Percentiles rank a stretch among this genome's conserved stretches.
Conservation (phyloP, 2,888 invertebrate genomes). For the Meganola albula region DNA sequence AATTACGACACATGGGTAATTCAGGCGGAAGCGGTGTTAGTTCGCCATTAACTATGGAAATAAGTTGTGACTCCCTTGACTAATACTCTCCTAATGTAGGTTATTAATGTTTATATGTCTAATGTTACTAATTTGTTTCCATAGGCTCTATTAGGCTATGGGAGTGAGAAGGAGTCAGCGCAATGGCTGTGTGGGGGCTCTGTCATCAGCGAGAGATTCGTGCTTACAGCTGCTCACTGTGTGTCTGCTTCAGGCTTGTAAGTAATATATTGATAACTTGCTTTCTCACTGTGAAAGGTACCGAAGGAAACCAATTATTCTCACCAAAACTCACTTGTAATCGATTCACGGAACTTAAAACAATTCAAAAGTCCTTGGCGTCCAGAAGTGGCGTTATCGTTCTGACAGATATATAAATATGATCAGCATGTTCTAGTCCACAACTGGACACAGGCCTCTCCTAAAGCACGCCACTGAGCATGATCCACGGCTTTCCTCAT, state of each 20-base stretch:
- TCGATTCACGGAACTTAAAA: too few species aligned
- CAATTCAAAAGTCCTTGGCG: too few species aligned
- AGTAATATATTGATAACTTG: slow-evolving; percentile 2
- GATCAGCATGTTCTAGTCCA: too few species aligned
- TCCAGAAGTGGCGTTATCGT: too few species aligned
- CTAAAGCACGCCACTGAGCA: too few species aligned
- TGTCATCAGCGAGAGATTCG: slow-evolving; percentile 18
- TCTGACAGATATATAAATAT: too few species aligned
- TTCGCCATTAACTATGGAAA: background rate
- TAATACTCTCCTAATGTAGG: too few species aligned
- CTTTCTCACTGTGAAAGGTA: background rate
- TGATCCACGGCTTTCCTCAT: too few species aligned
- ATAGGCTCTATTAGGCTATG: slow-evolving; percentile 18
- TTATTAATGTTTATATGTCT: too few species aligned
- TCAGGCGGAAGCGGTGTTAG: background rate
- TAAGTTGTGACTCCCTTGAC: background rate
- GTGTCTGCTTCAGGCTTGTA: slow-evolving; percentile 6
- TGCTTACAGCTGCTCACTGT: slow-evolving; percentile 23
- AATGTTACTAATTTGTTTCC: too few species aligned
- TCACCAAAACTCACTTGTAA: background rate
- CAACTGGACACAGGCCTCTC: too few species aligned
- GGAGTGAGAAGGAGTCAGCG: background rate
- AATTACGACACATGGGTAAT: background rate
- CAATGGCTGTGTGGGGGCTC: slow-evolving; percentile 21
- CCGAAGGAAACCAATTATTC: background rate